These are phyloP conservation scores for Patiria miniata DNA, from an alignment of 35 echinoderm and acorn worm genomes.

Conservation along the genomic window DNA sequence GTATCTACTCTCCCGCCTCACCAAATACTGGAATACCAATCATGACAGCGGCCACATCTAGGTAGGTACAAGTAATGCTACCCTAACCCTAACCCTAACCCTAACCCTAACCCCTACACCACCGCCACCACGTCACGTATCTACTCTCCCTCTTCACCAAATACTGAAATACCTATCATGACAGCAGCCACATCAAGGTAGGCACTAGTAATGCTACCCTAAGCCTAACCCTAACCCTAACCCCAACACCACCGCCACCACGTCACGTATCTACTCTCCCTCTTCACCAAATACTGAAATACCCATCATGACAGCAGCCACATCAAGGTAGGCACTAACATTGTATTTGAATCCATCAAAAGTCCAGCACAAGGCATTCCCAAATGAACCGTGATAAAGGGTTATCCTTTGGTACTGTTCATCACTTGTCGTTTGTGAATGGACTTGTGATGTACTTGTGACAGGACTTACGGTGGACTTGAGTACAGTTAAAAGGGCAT, in stretches of 20 bases:
- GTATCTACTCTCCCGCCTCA: conserved; percentile 38
- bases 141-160: conserved; percentile 60
- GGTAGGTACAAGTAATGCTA: conserved; percentile 18
- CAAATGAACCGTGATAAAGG: too few relatives aligned
- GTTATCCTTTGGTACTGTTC: too few relatives aligned
- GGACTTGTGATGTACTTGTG: too few relatives aligned
- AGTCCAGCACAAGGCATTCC: too few relatives aligned
- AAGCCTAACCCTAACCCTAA: too few relatives aligned
- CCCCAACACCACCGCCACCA: conserved; percentile 32
- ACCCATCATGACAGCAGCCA: conserved; percentile 13
- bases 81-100: too few relatives aligned
- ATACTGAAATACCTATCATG: conserved; percentile 28
- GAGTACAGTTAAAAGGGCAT: too few relatives aligned
- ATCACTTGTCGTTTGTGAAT: too few relatives aligned
- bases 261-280: conserved; percentile 40
- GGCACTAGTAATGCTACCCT: not conserved
- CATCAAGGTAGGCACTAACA: conserved; percentile 28
- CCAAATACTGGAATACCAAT: conserved; percentile 33
- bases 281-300: conserved; percentile 29
- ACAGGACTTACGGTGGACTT: too few relatives aligned
- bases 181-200: conserved; percentile 44
- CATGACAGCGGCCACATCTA: conserved; percentile 26
- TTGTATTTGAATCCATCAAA: too few relatives aligned
- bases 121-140: conserved; percentile 36
- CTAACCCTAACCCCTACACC: conserved; percentile 32